These are phyloP conservation scores for Engystomops pustulosus DNA, from an alignment of 2,113 vertebrate species.

Conservation along the genomic window DNA sequence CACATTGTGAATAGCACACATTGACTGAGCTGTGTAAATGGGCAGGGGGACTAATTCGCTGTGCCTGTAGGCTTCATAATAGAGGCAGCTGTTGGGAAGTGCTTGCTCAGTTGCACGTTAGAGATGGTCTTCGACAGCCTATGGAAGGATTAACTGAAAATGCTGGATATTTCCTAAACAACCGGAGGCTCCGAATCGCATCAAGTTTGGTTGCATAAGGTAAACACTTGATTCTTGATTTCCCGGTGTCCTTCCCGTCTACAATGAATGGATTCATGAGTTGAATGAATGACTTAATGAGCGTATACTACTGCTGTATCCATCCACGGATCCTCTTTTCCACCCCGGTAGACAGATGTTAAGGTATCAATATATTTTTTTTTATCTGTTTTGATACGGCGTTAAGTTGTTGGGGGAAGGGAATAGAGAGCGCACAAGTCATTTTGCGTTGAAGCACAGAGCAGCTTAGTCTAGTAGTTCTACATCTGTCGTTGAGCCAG, in stretches of 20 bases:
- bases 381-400: neutral
- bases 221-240: conserved; percentile 52
- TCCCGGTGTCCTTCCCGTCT: conserved; percentile 46
- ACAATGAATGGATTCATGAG: conserved; percentile 53
- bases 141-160: conserved; percentile 63
- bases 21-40: conserved; percentile 82
- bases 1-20: conserved; percentile 79
- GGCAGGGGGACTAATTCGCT: conserved; percentile 79
- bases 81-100: conserved; percentile 85
- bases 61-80: conserved; percentile 82
- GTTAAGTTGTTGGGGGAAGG: neutral
- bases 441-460: conserved; percentile 62
- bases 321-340: conserved; percentile 10
- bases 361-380: conserved; percentile 1
- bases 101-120: conserved; percentile 76
- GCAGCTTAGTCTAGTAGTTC: conserved; percentile 72
- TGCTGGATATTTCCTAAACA: conserved; percentile 63
- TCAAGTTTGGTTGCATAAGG: conserved; percentile 68
- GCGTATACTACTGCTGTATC: conserved; percentile 23
- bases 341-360: neutral
- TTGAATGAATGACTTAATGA: conserved; percentile 39
- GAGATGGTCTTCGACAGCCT: conserved; percentile 70
- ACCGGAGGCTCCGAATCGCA: conserved; percentile 59
- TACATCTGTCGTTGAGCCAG: conserved; percentile 75
- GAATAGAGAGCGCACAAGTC: conserved; percentile 12